phyloP scores from a whole-genome alignment of 2,113 vertebrate species.

The Felis catus region DNA sequence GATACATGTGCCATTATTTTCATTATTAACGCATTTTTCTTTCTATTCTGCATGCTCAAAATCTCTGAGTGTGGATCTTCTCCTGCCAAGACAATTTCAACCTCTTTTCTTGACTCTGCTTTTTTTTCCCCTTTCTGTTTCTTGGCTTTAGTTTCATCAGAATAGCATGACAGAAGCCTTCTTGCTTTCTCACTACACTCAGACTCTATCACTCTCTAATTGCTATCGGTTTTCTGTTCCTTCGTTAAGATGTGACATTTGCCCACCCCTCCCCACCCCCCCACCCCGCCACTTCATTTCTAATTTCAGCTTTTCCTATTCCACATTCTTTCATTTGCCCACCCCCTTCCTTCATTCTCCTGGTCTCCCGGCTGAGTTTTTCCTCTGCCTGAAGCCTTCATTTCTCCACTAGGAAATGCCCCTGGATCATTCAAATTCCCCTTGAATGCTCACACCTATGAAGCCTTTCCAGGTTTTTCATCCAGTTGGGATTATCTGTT shows the following conservation, averaged over 20 bases:
- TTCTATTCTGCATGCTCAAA: background rate
- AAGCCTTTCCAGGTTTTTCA: background rate
- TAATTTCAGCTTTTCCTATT: slow-evolving; percentile 4
- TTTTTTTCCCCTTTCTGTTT: background rate
- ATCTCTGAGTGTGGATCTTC: background rate
- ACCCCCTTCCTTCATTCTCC: background rate
- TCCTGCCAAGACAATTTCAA: background rate
- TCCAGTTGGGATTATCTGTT: background rate
- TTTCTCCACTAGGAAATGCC: background rate
- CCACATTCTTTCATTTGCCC: background rate
- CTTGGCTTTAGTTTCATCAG: background rate
- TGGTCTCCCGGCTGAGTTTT: background rate
- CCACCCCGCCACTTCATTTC: background rate
- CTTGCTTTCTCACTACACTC: background rate
- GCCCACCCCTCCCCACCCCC: background rate
- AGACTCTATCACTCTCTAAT: background rate
- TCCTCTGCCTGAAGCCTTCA: background rate
- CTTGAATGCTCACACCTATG: background rate
- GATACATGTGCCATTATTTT: background rate
- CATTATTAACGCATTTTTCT: background rate
- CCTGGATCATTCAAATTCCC: background rate
- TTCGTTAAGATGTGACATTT: background rate
- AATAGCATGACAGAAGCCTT: background rate
- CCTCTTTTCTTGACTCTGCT: background rate
- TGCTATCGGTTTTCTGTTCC: background rate